Conservation (phyloP, 1,140 invertebrate species). For the Drosophila grimshawi region DNA sequence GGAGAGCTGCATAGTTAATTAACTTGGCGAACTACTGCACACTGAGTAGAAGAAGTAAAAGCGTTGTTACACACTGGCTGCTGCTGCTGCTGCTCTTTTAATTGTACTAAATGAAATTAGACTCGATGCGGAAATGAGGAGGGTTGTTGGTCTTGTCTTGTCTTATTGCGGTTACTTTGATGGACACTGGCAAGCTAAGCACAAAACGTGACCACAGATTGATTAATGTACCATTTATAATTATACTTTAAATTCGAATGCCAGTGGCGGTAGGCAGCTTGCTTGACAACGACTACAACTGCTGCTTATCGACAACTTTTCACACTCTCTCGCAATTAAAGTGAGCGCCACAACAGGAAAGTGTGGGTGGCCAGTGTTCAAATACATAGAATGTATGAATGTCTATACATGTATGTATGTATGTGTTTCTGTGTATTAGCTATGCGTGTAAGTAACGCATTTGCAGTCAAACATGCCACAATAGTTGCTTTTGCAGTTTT, state of each 20-base stretch:
- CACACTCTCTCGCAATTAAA: constrained; percentile 17
- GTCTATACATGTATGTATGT: background rate
- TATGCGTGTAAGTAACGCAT: constrained; percentile 29
- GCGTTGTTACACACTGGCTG: constrained; percentile 28
- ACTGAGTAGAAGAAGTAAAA: constrained; percentile 39
- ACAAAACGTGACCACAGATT: background rate
- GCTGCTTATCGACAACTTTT: constrained; percentile 21
- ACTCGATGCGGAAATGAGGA: constrained; percentile 65
- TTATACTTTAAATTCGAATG: background rate
- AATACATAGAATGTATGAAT: background rate
- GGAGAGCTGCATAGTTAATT: constrained; percentile 68
- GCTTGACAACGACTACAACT: background rate
- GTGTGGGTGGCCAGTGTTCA: constrained; percentile 56
- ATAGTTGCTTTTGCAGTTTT: constrained; percentile 17
- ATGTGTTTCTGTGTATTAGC: background rate
- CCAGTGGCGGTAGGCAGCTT: background rate
- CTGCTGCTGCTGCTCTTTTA: constrained; percentile 49
- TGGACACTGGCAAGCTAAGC: constrained; percentile 2
- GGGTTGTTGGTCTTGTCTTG: constrained; percentile 6
- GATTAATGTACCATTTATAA: constrained; percentile 17
- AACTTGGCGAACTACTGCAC: constrained; percentile 60
- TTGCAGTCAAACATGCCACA: constrained; percentile 7
- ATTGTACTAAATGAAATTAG: constrained; percentile 70
- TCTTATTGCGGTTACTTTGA: constrained; percentile 27
- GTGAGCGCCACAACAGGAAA: constrained; percentile 42